Base-by-base conservation (phyloP, 2,888 invertebrate species). In the Stictocephala bisonia region DNA sequence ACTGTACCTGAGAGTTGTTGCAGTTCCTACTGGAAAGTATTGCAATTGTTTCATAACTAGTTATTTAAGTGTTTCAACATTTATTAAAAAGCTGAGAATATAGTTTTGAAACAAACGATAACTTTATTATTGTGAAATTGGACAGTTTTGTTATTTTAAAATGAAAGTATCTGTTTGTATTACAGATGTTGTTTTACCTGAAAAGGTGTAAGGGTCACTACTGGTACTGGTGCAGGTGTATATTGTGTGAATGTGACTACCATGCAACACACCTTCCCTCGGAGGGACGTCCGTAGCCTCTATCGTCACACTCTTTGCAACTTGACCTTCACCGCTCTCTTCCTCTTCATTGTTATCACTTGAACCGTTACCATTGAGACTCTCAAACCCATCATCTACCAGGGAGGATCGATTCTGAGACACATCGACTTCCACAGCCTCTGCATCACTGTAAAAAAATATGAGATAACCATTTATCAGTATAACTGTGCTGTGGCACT, bases 321-420 rank as follows among this genome's bases (percentile, higher is more conserved):
- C n/a, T n/a, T n/a, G n/a, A 20, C 60, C 60, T 26, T 69, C 69
- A 69, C 69, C 24, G 35, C n/a, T 13, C 20, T 26, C 50, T 15
- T 69, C 69, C 22, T 85, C 86, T 78, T 87, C 86, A 50, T 87
- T 88, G 80, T 91, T 91, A 69, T 88, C 89, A 80, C 90, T 89
- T 0, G 93, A 93, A 77, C 91, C 91, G 82, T 93, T 93, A 9
- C 93, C 93, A 80, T 93, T 93, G 7, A 94, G 86, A 82, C 94
- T 94, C 85, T 94, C 94, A 80, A 94, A 94, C 13, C 94, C 94
- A 81, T 94, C 94, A 81, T 94, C 94, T 77, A 81, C 93, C 86
- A 83, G 84, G 75, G 84, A 84, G 22, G 82, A 79, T 11, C 64
- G 64, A 7, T 15, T 31, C 60, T 77, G 76, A 74, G 80, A 79